Evolutionary conservation across 2,797 vertebrate genomes (phyloP), one percentile per base, ranked within the genome.

Genomic region (Tangara arthus): DNA sequence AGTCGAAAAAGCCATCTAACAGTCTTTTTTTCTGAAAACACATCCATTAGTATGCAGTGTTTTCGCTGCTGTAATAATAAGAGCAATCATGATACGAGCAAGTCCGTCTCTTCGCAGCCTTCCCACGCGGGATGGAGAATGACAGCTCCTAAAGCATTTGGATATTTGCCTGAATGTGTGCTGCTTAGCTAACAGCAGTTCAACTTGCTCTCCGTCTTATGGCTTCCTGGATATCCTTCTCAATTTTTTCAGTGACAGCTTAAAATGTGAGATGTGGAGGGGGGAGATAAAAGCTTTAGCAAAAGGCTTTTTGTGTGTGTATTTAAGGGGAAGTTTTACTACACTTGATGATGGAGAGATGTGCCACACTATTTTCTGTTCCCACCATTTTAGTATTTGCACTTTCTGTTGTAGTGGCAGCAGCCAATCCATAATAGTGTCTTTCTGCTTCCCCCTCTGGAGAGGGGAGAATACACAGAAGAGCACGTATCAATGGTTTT

Each of bases 181-280:
- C 82, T 89, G 49, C 95, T 92, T 77, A 88, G 55, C 79, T 88
- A 73, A 56, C 32, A 56, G 64, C 22, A 20, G 86, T 90, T 83
- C 88, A 75, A 80, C 92, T 89, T 93, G 86, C 90, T 92, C 64
- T 83, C 93, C 64, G 66, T 89, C 96, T 93, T 94, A 93, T 21
- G 83, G 89, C 73, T 96, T 95, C 95, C 90, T 88, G 87, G 84
- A 94, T 82, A 91, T 87, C 69, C 88, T 96, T 91, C 68, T 90
- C 65, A 91, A 79, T 96, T 93, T 84, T 96, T 85, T 92, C 83
- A 89, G 89, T 89, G 95, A 94, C 90, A 96, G 94, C 92, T 93
- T 90, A 95, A 96, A 96, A 91, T 91, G 94, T 66, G 71, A 91
- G 77, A 56, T 63, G 81, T 87, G 91, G 70, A 90, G 47, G 49